Evolutionary conservation across 2,797 vertebrate genomes (phyloP), one percentile per base, ranked within the genome.

Genomic region (Enteromius fasciolatus): DNA sequence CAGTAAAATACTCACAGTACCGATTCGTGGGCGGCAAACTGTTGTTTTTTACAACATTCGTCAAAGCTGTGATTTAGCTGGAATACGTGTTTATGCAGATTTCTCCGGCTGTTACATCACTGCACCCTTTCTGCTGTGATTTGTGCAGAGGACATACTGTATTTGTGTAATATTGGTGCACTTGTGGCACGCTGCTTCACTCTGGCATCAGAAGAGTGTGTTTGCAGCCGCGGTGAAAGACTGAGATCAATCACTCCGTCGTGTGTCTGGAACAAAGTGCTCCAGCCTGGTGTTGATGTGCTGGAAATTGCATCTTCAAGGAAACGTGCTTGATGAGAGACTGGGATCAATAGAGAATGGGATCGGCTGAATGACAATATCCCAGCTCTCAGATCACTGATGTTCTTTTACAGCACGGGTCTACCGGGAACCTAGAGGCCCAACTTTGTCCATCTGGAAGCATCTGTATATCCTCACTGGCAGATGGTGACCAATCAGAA

Each of bases 281-380:
- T 85, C 64, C 68, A n/a, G 90, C 89, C 41, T 87, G 88, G 31
- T 91, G 90, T 91, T 91, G 90, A 93, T 92, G 90, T 87, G 91
- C 81, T 92, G 93, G 93, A 94, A 93, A 95, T 94, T 93, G 92
- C 93, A 94, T 94, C 93, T 94, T 93, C 91, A 93, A 93, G 93
- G 92, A 92, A 94, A 92, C 92, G 87, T 90, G 91, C 92, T 88
- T 92, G 93, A 95, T 94, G 94, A 93, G 92, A 94, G 91, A 90
- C 91, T 54, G 85, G 89, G 91, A 94, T 94, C 94, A 93, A 94
- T 94, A 93, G 90, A 89, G 90, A 64, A 23, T 78, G 82, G 78
- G 52, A 41, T 66, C 63, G 18, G 86, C 25, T 83, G 87, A 92
- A 93, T 92, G 90, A 90, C 85, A 94, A 93, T 91, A 36, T 88